phyloP scores from a whole-genome alignment of 2,797 vertebrate genomes.

The Hirundo rustica region DNA sequence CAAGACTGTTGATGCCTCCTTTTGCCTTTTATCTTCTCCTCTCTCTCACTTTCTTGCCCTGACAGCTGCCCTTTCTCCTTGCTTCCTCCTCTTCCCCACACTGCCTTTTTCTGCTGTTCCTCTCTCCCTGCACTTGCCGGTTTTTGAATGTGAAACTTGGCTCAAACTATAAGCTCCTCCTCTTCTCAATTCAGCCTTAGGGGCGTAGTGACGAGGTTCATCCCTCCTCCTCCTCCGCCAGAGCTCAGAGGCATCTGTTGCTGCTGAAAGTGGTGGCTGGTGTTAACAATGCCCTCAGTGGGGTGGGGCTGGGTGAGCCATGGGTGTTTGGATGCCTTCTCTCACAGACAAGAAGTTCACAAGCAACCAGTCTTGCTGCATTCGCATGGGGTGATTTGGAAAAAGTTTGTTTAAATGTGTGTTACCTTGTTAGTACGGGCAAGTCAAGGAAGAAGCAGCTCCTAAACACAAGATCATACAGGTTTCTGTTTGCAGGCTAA shows the following conservation, averaged over 20 bases:
- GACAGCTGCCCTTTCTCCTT: neutral
- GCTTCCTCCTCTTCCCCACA: neutral
- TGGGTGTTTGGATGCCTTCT: neutral
- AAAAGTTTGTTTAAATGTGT: neutral
- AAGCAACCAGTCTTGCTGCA: neutral
- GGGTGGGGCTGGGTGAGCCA: neutral
- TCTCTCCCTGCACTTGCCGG: neutral
- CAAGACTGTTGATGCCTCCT: neutral
- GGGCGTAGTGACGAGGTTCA: neutral
- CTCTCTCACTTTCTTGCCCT: neutral
- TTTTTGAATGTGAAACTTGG: neutral
- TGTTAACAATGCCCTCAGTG: accelerated
- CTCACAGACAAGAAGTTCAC: neutral
- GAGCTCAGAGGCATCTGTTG: accelerated
- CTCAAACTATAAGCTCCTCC: neutral
- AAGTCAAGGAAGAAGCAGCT: neutral
- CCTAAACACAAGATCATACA: neutral
- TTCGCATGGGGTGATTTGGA: neutral
- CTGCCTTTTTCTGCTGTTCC: neutral
- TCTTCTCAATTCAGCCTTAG: neutral
- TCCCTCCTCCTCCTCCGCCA: neutral
- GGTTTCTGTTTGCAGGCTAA: neutral
- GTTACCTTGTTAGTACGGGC: neutral
- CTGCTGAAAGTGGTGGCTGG: accelerated
- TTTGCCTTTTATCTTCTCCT: too few relatives aligned